These are phyloP conservation scores for Papilio dardanus DNA, from an alignment of 1,140 invertebrate genomes.

Conservation along the genomic window DNA sequence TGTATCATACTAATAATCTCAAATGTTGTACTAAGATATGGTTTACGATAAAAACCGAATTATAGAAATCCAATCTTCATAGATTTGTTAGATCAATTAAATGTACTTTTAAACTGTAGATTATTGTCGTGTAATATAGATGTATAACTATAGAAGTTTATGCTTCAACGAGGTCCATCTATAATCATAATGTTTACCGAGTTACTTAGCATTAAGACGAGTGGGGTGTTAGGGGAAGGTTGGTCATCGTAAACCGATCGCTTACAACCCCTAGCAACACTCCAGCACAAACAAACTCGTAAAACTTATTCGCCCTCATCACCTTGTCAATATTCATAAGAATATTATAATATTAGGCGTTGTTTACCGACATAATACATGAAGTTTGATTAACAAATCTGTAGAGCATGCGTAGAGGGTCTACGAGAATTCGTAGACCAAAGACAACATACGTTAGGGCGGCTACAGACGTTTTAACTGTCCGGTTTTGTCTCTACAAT, in stretches of 20 bases:
- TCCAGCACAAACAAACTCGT: constrained; percentile 21
- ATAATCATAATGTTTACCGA: neutral
- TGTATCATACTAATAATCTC: neutral
- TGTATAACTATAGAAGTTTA: neutral
- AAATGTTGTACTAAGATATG: neutral
- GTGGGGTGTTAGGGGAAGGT: neutral
- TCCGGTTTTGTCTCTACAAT: too few relatives aligned
- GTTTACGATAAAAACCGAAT: too few relatives aligned
- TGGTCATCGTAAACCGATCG: constrained; percentile 23
- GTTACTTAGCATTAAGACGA: neutral
- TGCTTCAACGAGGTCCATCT: neutral
- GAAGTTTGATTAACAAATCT: neutral
- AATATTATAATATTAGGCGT: constrained; percentile 14
- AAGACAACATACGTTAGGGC: neutral
- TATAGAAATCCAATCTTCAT: too few relatives aligned
- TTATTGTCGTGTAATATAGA: too few relatives aligned
- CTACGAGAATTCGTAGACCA: constrained; percentile 10
- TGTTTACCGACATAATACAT: neutral
- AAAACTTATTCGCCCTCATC: constrained; percentile 32
- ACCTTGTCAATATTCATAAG: constrained; percentile 35
- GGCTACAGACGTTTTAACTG: too few relatives aligned
- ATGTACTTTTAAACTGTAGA: too few relatives aligned
- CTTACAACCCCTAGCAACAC: neutral
- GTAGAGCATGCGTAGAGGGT: neutral
- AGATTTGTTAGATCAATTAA: too few relatives aligned